A percentile compares a stretch with the other conserved stretches of the same genome.
Conservation (phyloP, 1,140 invertebrate genomes). For the Zaprionus camerounensis region DNA sequence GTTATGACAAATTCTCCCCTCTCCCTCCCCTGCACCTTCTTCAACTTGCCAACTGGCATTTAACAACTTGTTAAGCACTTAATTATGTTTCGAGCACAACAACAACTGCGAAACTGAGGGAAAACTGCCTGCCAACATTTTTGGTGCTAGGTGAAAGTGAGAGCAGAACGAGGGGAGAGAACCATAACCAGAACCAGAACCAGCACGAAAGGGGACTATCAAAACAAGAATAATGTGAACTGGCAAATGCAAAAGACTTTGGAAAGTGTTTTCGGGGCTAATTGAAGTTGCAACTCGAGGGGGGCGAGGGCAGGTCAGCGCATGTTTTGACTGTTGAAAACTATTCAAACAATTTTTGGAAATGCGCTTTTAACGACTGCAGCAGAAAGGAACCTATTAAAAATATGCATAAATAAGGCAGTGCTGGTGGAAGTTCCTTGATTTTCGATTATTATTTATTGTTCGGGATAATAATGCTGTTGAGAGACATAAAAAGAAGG, state of each 20-base stretch:
- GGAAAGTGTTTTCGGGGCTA: slow-evolving; percentile 76
- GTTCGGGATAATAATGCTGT: neutral
- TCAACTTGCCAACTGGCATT: slow-evolving; percentile 38
- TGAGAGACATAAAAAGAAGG: neutral
- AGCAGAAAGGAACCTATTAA: neutral
- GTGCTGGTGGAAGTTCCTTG: neutral
- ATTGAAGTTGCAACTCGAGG: slow-evolving; percentile 59
- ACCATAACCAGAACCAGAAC: slow-evolving; percentile 12
- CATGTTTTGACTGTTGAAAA: slow-evolving; percentile 10
- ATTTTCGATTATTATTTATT: neutral
- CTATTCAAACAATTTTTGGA: slow-evolving; percentile 5
- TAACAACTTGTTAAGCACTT: slow-evolving; percentile 77
- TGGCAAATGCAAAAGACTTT: slow-evolving; percentile 74
- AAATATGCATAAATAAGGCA: neutral
- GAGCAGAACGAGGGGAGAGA: slow-evolving; percentile 5
- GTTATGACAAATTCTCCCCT: slow-evolving; percentile 68
- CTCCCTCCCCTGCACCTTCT: neutral
- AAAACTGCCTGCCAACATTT: slow-evolving; percentile 14
- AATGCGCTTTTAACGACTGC: slow-evolving; percentile 3
- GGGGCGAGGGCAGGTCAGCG: slow-evolving; percentile 8
- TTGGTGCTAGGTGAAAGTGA: slow-evolving; percentile 50
- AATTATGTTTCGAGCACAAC: slow-evolving; percentile 75
- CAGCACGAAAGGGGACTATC: slow-evolving; percentile 65
- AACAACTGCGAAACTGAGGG: slow-evolving; percentile 43
- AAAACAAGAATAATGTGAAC: slow-evolving; percentile 75